Evolutionary conservation across 2,888 invertebrate species (phyloP), one percentile per base, ranked within the genome.

Genomic region (Furcula furcula): DNA sequence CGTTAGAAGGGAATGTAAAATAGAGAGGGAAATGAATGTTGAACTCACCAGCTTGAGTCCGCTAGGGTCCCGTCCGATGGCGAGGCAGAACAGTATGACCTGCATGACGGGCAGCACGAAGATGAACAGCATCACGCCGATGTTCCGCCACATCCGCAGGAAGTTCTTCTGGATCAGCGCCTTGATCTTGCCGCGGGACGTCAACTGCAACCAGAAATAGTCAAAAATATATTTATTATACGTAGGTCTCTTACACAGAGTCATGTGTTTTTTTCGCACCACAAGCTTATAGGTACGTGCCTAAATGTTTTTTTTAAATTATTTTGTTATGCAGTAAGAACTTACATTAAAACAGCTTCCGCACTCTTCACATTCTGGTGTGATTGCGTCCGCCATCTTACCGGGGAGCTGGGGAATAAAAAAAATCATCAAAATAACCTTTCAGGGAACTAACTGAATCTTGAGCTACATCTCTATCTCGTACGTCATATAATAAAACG

Each of bases 61-160:
- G 37, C 92, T 93, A 0, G 97, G 97, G 75, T 97, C 96, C 14
- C 96, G 91, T 29, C 97, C 97, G 50, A 97, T 97, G 38, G 97
- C 97, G 75, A 97, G 84, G 74, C 97, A 97, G 90, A 97, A 97
- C 37, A 98, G 92, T 36, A 97, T 95, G 42, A 97, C 97, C 87
- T 97, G 97, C 93, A 97, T 94, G 15, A 96, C 95, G n/a, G 97
- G 97, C 60, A 97, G 83, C 19, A 96, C 95, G 77, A 97, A 97
- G 66, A 97, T 96, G 84, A 98, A 98, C 66, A 97, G 88, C 94
- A 98, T 95, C 43, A 97, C 95, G 25, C 96, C 96, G 42, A 97
- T 95, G 80, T 97, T 97, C 29, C 97, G 90, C 96, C 96, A 96
- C 95, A 97, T 96, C 18, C 95, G 90, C 30, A 97, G 86, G 89